Conservation (phyloP, 2,113 vertebrate species). For the Chiloscyllium plagiosum region DNA sequence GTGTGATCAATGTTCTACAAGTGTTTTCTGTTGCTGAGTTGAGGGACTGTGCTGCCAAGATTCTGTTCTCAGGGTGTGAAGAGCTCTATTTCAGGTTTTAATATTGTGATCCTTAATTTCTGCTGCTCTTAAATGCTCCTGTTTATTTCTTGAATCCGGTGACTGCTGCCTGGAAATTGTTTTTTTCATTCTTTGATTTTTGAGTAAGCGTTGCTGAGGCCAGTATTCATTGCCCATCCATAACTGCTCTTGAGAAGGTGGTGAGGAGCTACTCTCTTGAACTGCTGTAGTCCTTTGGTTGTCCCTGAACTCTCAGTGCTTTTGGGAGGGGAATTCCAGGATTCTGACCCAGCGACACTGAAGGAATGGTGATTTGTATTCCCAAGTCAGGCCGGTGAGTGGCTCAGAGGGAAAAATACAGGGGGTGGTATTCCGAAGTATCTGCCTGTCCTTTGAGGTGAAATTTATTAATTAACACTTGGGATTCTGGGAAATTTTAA, state of each 20-base stretch:
- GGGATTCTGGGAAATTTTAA: background rate
- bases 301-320: background rate
- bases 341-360: background rate
- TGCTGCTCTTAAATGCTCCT: background rate
- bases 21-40: background rate
- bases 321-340: background rate
- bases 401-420: background rate
- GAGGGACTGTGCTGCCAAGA: background rate
- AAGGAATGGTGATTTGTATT: background rate
- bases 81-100: background rate
- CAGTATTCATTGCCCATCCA: background rate
- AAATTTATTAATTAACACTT: background rate
- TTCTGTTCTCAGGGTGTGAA: background rate
- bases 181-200: background rate
- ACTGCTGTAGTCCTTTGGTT: background rate
- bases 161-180: background rate
- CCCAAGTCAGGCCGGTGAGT: background rate
- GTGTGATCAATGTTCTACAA: background rate
- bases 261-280: background rate
- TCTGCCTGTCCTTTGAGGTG: background rate
- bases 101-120: background rate
- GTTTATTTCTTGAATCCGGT: background rate
- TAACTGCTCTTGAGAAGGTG: background rate
- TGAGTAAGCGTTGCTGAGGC: background rate
- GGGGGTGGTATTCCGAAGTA: background rate